Base-by-base conservation (phyloP, 1,140 invertebrate genomes). In the Halesus radiatus region DNA sequence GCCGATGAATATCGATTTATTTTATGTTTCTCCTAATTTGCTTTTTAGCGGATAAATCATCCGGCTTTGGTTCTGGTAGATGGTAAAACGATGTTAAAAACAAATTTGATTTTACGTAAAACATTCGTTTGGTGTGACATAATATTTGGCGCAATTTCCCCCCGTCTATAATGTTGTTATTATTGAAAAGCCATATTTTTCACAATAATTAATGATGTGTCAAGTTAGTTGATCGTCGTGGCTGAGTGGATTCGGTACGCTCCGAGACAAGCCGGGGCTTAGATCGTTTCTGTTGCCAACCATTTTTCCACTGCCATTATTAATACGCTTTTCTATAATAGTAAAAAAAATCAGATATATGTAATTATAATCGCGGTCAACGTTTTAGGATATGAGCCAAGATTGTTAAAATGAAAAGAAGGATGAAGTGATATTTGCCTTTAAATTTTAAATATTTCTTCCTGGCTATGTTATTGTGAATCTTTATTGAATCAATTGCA, bases 301-400 rank as follows among this genome's bases (percentile, higher is more conserved):
- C 66, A 32, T 66, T 66, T 66, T 66, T 60, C n/a, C 23, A 6
- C 64, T 32, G 32, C n/a, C 64, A 37, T 18, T 68, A 68, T 68
- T 37, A 32, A 68, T 68, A 72, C 16, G 45, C 64, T 3, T 18
- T n/a, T 7, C 45, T 26, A 16, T 52, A 52, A 72, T 72, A 72
- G 54, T 54, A 45, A 10, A 20, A 50, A 72, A 54, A n/a, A n/a
- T n/a, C n/a, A n/a, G n/a, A n/a, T n/a, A 53, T 72, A 72, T 52
- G 13, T 54, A 32, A 45, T 26, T 32, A 54, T 29, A 53, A 54
- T 54, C 68, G 68, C 50, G 45, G 68, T 53, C 68, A 22, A 52
- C 64, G 64, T 32, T 72, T 72, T 52, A 72, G 68, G 50, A 72
- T 72, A 50, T 52, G 68, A 72, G 45, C 37, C 68, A 52, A 53